Percentiles rank a stretch among this genome's conserved stretches.
phyloP scores from a whole-genome alignment of 1,140 invertebrate genomes.

The Sipha flava region DNA sequence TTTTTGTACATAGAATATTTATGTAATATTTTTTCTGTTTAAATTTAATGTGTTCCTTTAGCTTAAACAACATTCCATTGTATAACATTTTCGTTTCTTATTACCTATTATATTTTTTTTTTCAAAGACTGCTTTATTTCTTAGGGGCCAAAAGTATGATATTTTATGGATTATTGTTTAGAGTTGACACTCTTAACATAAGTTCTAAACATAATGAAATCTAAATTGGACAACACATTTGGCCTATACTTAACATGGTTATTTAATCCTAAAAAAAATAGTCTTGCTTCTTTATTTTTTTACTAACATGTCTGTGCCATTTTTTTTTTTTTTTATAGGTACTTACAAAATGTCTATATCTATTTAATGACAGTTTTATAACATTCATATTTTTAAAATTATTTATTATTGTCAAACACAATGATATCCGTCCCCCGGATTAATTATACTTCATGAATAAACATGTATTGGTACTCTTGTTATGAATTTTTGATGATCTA shows the following conservation, averaged over 20 bases:
- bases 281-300: conserved; percentile 30
- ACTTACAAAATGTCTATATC: background rate
- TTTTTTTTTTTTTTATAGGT: conserved; percentile 27
- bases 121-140: conserved; percentile 25
- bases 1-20: conserved; percentile 31
- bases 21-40: conserved; percentile 31
- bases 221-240: background rate
- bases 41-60: conserved; percentile 33
- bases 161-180: background rate
- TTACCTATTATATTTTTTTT: background rate
- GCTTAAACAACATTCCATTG: conserved; percentile 31
- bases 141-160: conserved; percentile 23
- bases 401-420: conserved; percentile 12
- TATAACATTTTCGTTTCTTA: conserved; percentile 28
- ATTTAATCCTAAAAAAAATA: conserved; percentile 23
- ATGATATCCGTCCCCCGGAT: background rate
- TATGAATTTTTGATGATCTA: background rate
- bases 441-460: conserved; percentile 6
- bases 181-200: background rate
- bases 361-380: conserved; percentile 20
- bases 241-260: conserved; percentile 24
- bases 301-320: conserved; percentile 33
- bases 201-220: background rate
- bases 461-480: conserved; percentile 2
- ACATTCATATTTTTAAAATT: background rate